These are phyloP conservation scores for Smutsia gigantea DNA, from an alignment of 2,797 vertebrate species.

Conservation along the genomic window DNA sequence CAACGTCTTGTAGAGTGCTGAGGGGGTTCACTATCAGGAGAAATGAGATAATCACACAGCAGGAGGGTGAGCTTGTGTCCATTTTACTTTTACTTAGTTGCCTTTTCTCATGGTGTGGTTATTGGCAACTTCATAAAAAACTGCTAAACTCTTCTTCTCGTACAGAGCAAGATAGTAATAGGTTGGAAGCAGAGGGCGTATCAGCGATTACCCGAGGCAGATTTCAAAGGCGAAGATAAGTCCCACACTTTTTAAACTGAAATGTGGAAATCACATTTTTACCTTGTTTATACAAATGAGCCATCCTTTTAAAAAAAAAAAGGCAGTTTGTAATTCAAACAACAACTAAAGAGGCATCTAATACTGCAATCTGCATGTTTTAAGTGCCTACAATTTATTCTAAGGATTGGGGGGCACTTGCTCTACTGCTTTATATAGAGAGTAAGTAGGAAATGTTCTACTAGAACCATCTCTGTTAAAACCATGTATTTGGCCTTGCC, in stretches of 20 bases:
- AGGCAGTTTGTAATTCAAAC: not conserved
- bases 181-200: not conserved
- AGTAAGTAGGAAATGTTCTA: not conserved
- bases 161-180: not conserved
- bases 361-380: not conserved
- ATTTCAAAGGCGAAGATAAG: conserved; percentile 16
- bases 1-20: not conserved
- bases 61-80: not conserved
- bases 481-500: not conserved
- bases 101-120: not conserved
- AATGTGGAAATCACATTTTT: not conserved
- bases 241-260: not conserved
- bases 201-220: not conserved
- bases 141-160: not conserved
- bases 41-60: not conserved
- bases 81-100: not conserved
- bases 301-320: not conserved
- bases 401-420: not conserved
- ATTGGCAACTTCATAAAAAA: not conserved
- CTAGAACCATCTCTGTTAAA: not conserved
- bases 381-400: not conserved
- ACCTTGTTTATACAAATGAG: not conserved
- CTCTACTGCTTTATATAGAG: not conserved
- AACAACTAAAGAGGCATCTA: not conserved
- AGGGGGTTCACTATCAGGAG: not conserved